Evolutionary conservation across 2,797 vertebrate species (phyloP).

Genomic region (Huso huso): DNA sequence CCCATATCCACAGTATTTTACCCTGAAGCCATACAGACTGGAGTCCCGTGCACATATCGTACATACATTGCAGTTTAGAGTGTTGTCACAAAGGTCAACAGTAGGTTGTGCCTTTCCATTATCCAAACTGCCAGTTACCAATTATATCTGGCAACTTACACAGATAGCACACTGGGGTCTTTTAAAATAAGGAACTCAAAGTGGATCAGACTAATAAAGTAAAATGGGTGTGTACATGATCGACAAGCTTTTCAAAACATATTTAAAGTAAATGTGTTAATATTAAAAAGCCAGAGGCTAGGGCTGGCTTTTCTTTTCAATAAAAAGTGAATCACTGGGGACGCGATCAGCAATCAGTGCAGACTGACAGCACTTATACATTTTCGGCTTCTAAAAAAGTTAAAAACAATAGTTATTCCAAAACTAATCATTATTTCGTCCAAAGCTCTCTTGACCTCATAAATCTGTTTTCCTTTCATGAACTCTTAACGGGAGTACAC

Average conservation of each 20-base stretch:
- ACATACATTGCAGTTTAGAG: no score
- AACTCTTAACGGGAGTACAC: no score
- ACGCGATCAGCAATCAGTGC: neutral
- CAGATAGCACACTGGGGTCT: no score
- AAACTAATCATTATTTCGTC: neutral
- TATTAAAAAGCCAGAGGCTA: neutral
- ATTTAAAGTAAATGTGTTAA: neutral
- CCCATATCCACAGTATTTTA: no score
- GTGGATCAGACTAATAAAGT: neutral
- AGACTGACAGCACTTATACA: conserved; percentile 10
- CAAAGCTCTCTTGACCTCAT: neutral
- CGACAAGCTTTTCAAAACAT: neutral
- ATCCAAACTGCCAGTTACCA: no score
- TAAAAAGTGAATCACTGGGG: conserved; percentile 3
- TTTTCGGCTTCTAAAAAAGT: conserved; percentile 4
- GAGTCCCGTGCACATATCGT: no score
- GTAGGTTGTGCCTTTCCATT: no score
- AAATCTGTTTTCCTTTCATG: neutral
- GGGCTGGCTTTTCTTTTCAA: neutral
- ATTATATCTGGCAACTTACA: no score
- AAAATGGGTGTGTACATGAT: conserved; percentile 1
- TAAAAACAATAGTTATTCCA: neutral
- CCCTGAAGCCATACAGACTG: no score
- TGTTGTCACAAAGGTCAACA: no score
- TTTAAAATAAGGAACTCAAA: no score